A percentile compares a stretch with the other conserved stretches of the same genome.
These are phyloP conservation scores for Platyscapa corneri DNA, from an alignment of 1,140 invertebrate species.

Conservation along the genomic window DNA sequence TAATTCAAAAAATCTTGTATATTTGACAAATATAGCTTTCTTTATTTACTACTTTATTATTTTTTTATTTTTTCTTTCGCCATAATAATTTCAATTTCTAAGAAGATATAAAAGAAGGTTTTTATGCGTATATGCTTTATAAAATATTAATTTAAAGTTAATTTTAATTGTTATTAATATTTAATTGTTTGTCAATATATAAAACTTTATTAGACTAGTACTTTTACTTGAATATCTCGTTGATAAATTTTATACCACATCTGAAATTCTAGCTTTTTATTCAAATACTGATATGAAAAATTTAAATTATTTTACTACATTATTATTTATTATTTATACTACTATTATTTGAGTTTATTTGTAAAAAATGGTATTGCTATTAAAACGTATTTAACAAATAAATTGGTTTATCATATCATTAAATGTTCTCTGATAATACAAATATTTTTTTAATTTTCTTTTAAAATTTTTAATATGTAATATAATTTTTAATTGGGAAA, in stretches of 20 bases:
- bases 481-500: background rate
- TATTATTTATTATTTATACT: background rate
- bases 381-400: background rate
- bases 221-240: background rate
- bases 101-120: no score
- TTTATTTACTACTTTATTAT: no score
- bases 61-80: no score
- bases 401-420: background rate
- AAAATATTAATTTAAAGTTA: background rate
- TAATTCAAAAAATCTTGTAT: no score
- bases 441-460: background rate
- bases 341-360: background rate
- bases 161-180: background rate
- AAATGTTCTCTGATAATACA: background rate
- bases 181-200: background rate
- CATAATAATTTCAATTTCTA: no score
- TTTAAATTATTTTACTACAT: background rate
- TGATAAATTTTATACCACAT: constrained; percentile 9
- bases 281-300: background rate
- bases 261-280: background rate
- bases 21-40: no score
- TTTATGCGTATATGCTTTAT: background rate
- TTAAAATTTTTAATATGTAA: no score
- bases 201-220: background rate
- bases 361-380: background rate